These are phyloP conservation scores for Hymenochirus boettgeri DNA, from an alignment of 2,113 vertebrate species.

Conservation along the genomic window DNA sequence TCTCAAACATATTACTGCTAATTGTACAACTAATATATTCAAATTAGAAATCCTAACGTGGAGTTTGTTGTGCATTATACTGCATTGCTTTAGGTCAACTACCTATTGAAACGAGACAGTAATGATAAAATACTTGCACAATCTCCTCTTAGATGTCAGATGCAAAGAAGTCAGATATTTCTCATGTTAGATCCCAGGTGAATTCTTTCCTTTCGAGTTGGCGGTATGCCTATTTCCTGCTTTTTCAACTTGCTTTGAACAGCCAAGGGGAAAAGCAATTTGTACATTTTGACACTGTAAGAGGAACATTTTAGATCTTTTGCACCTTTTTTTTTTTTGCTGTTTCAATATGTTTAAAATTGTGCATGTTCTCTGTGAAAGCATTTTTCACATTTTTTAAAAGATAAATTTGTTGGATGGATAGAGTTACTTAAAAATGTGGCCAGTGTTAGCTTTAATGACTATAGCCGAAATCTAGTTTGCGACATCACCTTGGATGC, in stretches of 20 bases:
- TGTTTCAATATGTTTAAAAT: conserved; percentile 8
- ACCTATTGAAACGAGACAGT: neutral
- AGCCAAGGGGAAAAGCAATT: conserved; percentile 2
- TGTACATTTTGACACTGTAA: neutral
- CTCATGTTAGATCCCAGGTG: conserved; percentile 8
- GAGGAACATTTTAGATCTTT: conserved; percentile 3
- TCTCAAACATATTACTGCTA: conserved; percentile 3
- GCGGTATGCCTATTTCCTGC: neutral
- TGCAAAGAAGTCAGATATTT: conserved; percentile 3
- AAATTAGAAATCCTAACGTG: conserved; percentile 6
- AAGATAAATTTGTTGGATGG: too few species aligned
- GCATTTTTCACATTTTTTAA: neutral
- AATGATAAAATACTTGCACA: neutral
- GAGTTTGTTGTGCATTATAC: neutral
- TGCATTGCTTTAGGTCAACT: conserved; percentile 15
- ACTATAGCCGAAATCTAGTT: too few species aligned
- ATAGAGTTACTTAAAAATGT: too few species aligned
- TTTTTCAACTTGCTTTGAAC: neutral
- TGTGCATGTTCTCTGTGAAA: neutral
- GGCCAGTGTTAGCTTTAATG: too few species aligned
- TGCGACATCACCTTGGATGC: too few species aligned
- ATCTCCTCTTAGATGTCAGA: conserved; percentile 3
- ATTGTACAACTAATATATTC: conserved; percentile 4
- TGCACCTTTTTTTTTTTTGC: neutral
- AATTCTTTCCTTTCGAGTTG: neutral